Conservation (phyloP, 2,888 invertebrate species). For the Diplolepis rosae region DNA sequence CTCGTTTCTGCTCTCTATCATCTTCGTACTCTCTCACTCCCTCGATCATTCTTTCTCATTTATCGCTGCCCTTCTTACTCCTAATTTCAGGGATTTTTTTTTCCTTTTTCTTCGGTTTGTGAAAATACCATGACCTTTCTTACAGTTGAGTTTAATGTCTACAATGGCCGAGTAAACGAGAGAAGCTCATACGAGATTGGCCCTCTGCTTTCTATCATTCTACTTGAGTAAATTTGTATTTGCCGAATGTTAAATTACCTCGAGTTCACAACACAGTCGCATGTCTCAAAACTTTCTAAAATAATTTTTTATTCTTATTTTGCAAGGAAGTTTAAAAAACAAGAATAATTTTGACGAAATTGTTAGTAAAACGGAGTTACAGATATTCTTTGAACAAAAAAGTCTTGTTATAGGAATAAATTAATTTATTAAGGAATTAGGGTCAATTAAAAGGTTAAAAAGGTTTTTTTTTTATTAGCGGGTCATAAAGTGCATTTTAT, state of each 20-base stretch:
- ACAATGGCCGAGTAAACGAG: constrained; percentile 6
- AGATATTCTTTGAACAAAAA: too few species aligned
- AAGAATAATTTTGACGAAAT: too few species aligned
- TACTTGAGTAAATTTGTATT: constrained; percentile 19
- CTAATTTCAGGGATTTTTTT: constrained; percentile 20
- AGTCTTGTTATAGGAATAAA: too few species aligned
- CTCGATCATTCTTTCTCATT: constrained; percentile 22
- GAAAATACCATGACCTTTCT: constrained; percentile 22
- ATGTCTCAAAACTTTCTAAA: not conserved
- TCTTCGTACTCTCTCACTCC: not conserved
- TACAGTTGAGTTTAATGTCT: not conserved
- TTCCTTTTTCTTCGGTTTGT: not conserved
- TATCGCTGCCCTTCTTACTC: constrained; percentile 16
- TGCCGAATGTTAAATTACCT: constrained; percentile 2
- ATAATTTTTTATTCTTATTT: constrained; percentile 2
- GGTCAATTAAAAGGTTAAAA: too few species aligned
- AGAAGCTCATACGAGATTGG: constrained; percentile 21
- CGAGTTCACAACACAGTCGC: not conserved
- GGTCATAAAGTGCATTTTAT: too few species aligned
- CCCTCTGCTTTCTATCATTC: constrained; percentile 11
- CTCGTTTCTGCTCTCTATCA: not conserved
- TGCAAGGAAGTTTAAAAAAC: too few species aligned
- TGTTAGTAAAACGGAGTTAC: too few species aligned
- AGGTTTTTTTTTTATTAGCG: too few species aligned
- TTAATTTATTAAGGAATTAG: too few species aligned